Conservation (phyloP, 1,140 invertebrate genomes). For the Schlechtendalia chinensis region DNA sequence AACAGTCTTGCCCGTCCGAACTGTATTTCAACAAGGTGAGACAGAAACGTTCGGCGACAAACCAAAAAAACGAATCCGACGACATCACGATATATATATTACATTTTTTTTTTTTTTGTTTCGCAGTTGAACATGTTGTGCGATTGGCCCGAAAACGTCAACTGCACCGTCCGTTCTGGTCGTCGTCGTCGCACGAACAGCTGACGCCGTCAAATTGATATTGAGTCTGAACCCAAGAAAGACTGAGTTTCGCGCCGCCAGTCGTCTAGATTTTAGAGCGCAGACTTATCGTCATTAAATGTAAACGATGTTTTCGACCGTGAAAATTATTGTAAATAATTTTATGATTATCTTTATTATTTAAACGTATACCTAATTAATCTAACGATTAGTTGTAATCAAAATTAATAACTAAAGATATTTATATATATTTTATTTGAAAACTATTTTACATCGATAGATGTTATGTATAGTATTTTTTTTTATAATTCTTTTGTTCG, state of each 20-base stretch:
- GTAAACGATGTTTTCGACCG: too few relatives aligned
- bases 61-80: neutral
- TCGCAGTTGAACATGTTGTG: constrained; percentile 26
- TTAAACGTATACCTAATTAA: too few relatives aligned
- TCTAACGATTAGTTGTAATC: neutral
- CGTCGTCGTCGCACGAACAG: neutral
- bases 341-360: constrained; percentile 7
- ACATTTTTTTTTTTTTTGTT: neutral
- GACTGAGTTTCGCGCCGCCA: neutral
- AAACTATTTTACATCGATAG: neutral
- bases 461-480: neutral
- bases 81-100: too few relatives aligned
- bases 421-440: neutral
- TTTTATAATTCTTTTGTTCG: neutral
- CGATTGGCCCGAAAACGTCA: constrained; percentile 30
- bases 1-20: constrained; percentile 68
- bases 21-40: constrained; percentile 71
- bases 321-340: constrained; percentile 17
- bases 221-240: neutral
- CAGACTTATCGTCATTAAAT: neutral
- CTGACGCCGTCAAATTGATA: constrained; percentile 6
- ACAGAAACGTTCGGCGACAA: neutral
- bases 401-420: constrained; percentile 1
- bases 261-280: neutral
- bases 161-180: neutral